Evolutionary conservation across 2,113 vertebrate genomes (phyloP), one percentile per base, ranked within the genome.

Genomic region (Brachionichthys hirsutus): DNA sequence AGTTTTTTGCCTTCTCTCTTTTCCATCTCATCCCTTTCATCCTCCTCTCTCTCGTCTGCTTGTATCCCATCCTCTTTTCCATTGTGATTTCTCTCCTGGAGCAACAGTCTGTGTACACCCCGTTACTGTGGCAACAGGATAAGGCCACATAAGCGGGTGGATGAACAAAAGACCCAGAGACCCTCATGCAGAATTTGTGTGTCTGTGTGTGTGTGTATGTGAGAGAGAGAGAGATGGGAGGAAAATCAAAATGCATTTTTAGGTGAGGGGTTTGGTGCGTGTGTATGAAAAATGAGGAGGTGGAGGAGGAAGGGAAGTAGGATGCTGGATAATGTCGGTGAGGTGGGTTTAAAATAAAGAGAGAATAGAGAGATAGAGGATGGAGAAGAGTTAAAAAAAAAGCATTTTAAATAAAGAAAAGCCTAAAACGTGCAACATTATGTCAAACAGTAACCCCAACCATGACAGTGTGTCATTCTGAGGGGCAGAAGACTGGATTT

Each of bases 91-190:
- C 48, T 70, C 74, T 87, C 78, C 77, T 20, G 67, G 71, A 80
- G 78, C 82, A 81, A 76, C 59, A 79, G 70, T 73, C 77, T 86
- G 81, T 87, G 53, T 86, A 88, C 80, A 80, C 55, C 63, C 69
- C 50, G 85, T 89, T 85, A 62, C 82, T 42, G 0, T 22, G 65
- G 84, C 72, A 86, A 87, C 86, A 34, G 3, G 54, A 73, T 67
- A 73, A 87, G 86, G 78, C 82, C 83, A 80, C 73, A 80, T 63
- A 67, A 83, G 81, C 69, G 66, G 69, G 74, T 68, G 74, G 80
- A 73, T 85, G 88, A 88, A 88, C 83, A 87, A 87, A 89, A 86
- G 87, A 82, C 63, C 69, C 62, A 80, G 66, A 85, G 80, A 85
- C 72, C 82, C 70, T 78, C 60, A 80, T 65, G 71, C 68, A 62